phyloP scores from a whole-genome alignment of 2,888 invertebrate genomes.

The Apamea sordens region DNA sequence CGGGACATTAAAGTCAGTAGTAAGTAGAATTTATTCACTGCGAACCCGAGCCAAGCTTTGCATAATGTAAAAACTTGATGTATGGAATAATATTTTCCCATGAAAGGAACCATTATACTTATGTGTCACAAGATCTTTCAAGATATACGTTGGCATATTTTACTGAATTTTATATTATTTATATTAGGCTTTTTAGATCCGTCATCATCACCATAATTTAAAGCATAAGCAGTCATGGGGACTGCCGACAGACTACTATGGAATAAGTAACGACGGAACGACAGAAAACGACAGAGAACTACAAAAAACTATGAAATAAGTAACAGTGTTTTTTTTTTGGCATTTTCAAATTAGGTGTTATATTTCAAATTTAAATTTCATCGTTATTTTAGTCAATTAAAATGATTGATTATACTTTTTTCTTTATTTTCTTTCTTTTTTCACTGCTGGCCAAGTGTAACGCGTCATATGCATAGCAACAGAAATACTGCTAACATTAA shows the following conservation, averaged over 20 bases:
- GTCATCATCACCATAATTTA: not conserved
- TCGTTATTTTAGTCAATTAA: too few species aligned
- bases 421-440: too few species aligned
- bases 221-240: not conserved
- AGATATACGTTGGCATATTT: not conserved
- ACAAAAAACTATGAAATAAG: too few species aligned
- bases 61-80: conserved; percentile 46
- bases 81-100: conserved; percentile 42
- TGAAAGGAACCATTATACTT: conserved; percentile 13
- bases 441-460: too few species aligned
- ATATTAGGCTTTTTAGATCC: not conserved
- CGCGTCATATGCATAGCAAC: too few species aligned
- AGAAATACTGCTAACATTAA: too few species aligned
- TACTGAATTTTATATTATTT: not conserved
- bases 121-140: not conserved
- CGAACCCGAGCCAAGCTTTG: conserved; percentile 26
- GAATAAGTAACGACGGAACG: not conserved
- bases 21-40: conserved; percentile 45
- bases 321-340: too few species aligned
- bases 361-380: too few species aligned
- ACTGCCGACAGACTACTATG: not conserved
- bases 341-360: too few species aligned
- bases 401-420: too few species aligned
- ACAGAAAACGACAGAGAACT: too few species aligned
- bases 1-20: conserved; percentile 33